These are phyloP conservation scores for Hippopotamus amphibius DNA, from an alignment of 2,113 vertebrate genomes.

Conservation along the genomic window DNA sequence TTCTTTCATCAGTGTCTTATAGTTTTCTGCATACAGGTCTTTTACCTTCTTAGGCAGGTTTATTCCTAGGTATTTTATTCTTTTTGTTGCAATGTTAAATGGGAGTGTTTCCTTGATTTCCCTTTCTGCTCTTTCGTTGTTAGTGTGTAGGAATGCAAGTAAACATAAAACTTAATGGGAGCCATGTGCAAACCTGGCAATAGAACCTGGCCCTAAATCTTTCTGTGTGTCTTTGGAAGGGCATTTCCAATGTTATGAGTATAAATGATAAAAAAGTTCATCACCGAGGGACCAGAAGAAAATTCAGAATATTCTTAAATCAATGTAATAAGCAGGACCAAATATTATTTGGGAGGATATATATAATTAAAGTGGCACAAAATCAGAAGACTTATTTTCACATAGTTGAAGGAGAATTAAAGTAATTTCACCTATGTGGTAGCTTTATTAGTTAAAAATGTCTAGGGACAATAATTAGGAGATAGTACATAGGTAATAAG, in stretches of 20 bases:
- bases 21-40: too few relatives aligned
- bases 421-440: not conserved
- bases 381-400: constrained; percentile 51
- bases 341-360: constrained; percentile 38
- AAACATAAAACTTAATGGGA: not conserved
- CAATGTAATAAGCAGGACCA: not conserved
- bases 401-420: constrained; percentile 33
- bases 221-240: not conserved
- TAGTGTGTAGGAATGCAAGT: not conserved
- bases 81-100: too few relatives aligned
- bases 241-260: not conserved
- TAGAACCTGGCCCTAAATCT: not conserved
- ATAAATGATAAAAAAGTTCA: not conserved
- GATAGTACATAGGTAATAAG: not conserved
- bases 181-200: not conserved
- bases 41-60: too few relatives aligned
- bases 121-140: too few relatives aligned
- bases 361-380: constrained; percentile 1
- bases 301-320: constrained; percentile 33
- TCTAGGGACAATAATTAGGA: constrained; percentile 17
- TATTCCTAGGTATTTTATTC: too few relatives aligned
- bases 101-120: too few relatives aligned
- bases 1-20: too few relatives aligned
- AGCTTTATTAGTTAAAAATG: constrained; percentile 44
- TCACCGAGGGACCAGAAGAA: not conserved